Evolutionary conservation across 2,797 vertebrate species (phyloP).

Genomic region (Ara ararauna): DNA sequence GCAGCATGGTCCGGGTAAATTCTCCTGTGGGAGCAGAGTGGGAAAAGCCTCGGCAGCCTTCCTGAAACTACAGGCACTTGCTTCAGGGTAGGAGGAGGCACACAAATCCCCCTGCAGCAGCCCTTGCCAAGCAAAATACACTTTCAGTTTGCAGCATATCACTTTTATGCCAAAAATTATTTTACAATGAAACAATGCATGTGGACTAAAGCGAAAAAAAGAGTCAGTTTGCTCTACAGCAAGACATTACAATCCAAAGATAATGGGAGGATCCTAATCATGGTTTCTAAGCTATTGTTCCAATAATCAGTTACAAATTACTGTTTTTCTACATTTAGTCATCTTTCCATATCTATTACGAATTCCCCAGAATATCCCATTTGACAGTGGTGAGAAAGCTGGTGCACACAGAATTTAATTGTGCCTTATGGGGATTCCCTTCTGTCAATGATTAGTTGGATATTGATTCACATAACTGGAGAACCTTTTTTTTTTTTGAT

Average conservation of each 20-base stretch:
- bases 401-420: neutral
- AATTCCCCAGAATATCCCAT: neutral
- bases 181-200: accelerated
- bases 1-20: accelerated
- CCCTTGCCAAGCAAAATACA: accelerated
- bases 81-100: neutral
- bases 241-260: neutral
- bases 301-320: neutral
- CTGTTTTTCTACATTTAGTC: neutral
- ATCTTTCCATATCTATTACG: accelerated
- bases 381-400: neutral
- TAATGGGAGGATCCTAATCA: neutral
- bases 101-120: neutral
- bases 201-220: accelerated
- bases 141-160: neutral
- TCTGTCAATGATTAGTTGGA: constrained; percentile 3
- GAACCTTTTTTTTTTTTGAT: neutral
- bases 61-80: neutral
- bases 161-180: neutral
- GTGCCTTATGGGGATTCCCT: constrained; percentile 47
- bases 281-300: neutral
- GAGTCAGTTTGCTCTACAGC: neutral
- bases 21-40: accelerated
- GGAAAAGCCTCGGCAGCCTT: neutral
- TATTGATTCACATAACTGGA: constrained; percentile 14